Percentiles rank a stretch among this genome's conserved stretches.
Evolutionary conservation across 2,797 vertebrate species (phyloP).

Genomic region (Linurgus olivaceus): DNA sequence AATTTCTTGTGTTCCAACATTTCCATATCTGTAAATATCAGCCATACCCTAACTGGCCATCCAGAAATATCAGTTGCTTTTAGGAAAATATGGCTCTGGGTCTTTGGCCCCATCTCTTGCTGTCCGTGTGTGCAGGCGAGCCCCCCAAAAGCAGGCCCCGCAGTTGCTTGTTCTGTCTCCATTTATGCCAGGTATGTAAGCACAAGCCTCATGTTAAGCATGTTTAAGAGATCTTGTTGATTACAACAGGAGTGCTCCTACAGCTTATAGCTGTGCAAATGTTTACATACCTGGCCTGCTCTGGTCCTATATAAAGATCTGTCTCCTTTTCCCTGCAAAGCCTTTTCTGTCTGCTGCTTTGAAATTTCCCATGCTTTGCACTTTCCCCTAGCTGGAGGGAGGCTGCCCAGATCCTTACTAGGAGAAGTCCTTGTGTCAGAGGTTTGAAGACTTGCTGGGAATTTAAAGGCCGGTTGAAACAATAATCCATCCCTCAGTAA

Average conservation of each 20-base stretch:
- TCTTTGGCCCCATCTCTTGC: fast-evolving
- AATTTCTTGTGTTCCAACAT: too few species aligned
- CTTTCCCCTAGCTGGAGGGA: not conserved
- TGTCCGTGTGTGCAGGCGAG: fast-evolving
- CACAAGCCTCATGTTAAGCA: not conserved
- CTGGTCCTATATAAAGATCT: slow-evolving; percentile 38
- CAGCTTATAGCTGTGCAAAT: slow-evolving; percentile 34
- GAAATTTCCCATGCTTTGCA: not conserved
- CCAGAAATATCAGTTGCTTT: not conserved
- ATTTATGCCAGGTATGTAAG: slow-evolving; percentile 53
- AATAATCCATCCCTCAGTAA: not conserved
- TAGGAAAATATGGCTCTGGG: not conserved
- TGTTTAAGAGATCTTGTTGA: slow-evolving; percentile 49
- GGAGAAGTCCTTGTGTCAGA: not conserved
- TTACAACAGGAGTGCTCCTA: not conserved
- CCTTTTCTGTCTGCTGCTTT: slow-evolving; percentile 36
- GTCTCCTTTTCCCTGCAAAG: not conserved
- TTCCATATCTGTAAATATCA: not conserved
- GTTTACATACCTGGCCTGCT: slow-evolving; percentile 51
- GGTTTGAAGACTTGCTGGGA: not conserved
- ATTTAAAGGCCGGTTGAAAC: not conserved
- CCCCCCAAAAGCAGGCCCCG: not conserved
- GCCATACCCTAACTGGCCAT: not conserved
- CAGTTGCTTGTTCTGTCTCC: not conserved
- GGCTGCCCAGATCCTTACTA: slow-evolving; percentile 2